Evolutionary conservation across 2,797 vertebrate species (phyloP), one percentile per base, ranked within the genome.

Genomic region (Bradypodion pumilum): DNA sequence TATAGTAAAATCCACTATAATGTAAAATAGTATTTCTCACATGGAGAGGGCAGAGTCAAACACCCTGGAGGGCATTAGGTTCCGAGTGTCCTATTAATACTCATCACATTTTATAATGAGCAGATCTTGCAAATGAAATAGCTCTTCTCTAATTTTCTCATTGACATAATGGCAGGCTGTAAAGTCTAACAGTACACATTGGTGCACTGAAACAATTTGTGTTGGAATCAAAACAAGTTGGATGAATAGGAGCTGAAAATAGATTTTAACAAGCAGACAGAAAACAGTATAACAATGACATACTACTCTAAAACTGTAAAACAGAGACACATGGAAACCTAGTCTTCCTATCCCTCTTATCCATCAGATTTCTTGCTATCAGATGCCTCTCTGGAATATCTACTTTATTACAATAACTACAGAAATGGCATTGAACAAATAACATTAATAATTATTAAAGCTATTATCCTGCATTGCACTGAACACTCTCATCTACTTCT

Each of bases 191-290:
- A 74, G 63, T 29, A 25, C 49, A n/a, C 62, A 25, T 87, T 83
- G 80, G 35, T 70, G 89, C 44, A 60, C 74, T 52, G 65, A 77
- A 77, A 77, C 77, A 76, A 63, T 37, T 59, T 46, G 10, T 74
- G 40, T 27, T 74, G 75, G 5, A 60, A n/a, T 40, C 80, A 78
- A 78, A n/a, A 59, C 32, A 84, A 46, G 44, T 89, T 87, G 68
- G 46, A 27, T 46, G 25, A 40, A 82, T 42, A 56, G 49, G 9
- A 89, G 63, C 29, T 63, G 83, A 72, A 84, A 89, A 86, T 66
- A 88, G 23, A 23, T 80, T 72, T 90, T 59, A 15, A 63, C 12
- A 81, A n/a, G 46, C 42, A 78, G 40, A 63, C 62, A 0, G 0
- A 23, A 52, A 68, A 49, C 66, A 73, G 23, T 35, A 73, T n/a